These are phyloP conservation scores for Xylota sylvarum DNA, from an alignment of 2,888 invertebrate species.

Conservation along the genomic window DNA sequence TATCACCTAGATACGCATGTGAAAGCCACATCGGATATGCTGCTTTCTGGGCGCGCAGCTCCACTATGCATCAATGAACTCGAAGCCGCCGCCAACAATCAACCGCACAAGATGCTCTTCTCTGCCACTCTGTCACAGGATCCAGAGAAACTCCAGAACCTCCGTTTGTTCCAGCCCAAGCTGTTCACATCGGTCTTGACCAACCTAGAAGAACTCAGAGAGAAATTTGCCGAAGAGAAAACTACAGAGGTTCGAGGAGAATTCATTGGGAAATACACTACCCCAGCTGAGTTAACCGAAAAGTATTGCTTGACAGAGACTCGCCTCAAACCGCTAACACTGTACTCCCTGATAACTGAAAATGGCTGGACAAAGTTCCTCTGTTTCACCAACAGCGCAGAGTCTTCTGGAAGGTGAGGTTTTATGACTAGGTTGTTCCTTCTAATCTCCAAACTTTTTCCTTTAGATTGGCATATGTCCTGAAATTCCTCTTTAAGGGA, in stretches of 20 bases:
- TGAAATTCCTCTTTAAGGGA: constrained; percentile 76
- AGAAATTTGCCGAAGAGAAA: constrained; percentile 64
- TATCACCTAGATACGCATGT: constrained; percentile 91
- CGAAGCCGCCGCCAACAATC: constrained; percentile 78
- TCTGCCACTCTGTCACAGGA: constrained; percentile 99
- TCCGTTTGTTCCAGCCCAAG: constrained; percentile 96
- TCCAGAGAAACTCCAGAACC: constrained; percentile 95
- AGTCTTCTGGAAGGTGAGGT: constrained; percentile 88
- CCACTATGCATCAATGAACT: constrained; percentile 82
- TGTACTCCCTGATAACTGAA: constrained; percentile 89
- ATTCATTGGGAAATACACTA: constrained; percentile 92
- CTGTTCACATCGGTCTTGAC: constrained; percentile 91
- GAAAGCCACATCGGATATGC: constrained; percentile 85
- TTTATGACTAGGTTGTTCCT: neutral
- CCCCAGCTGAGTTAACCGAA: constrained; percentile 91
- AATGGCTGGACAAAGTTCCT: constrained; percentile 91
- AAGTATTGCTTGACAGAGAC: constrained; percentile 88
- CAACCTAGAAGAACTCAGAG: constrained; percentile 77
- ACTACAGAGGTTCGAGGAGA: constrained; percentile 83
- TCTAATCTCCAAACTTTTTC: neutral
- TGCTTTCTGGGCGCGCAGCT: constrained; percentile 85
- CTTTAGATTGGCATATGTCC: constrained; percentile 81
- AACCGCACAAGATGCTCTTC: constrained; percentile 95
- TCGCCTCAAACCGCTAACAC: constrained; percentile 92
- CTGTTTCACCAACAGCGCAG: constrained; percentile 95